phyloP scores from a whole-genome alignment of 2,797 vertebrate genomes.

The Taenioides sp. region DNA sequence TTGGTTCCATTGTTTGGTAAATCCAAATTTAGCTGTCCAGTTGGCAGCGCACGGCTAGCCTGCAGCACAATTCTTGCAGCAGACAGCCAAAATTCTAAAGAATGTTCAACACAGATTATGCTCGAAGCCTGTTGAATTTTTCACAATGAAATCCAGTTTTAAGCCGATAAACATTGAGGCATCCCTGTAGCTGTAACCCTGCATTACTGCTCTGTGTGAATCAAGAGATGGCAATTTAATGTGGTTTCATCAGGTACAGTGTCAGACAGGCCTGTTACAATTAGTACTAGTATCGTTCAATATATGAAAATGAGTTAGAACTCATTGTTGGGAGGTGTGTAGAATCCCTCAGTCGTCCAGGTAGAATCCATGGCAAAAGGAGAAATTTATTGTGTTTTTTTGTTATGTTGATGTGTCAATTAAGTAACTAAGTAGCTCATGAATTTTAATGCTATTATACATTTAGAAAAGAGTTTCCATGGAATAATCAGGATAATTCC shows the following conservation, averaged over 20 bases:
- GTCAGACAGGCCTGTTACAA: background rate
- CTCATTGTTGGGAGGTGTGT: no score
- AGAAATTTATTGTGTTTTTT: no score
- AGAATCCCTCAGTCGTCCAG: no score
- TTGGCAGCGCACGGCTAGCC: slow-evolving; percentile 64
- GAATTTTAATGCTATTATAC: no score
- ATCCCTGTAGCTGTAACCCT: slow-evolving; percentile 13
- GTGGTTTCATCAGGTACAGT: background rate
- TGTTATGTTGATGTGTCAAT: no score
- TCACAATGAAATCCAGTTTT: slow-evolving; percentile 49
- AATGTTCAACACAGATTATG: slow-evolving; percentile 63
- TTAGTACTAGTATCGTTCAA: no score
- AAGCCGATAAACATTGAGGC: slow-evolving; percentile 30
- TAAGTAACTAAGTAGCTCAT: no score
- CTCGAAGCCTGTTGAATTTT: slow-evolving; percentile 49
- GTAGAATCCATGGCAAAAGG: no score
- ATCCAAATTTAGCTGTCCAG: slow-evolving; percentile 71
- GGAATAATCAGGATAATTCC: no score
- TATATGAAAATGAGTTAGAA: no score
- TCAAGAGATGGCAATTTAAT: slow-evolving; percentile 6
- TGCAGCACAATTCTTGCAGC: slow-evolving; percentile 61
- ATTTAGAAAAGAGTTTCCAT: no score
- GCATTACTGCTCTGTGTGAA: slow-evolving; percentile 10
- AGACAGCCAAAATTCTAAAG: slow-evolving; percentile 57
- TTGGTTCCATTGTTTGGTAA: slow-evolving; percentile 65